Percentiles rank a stretch among this genome's conserved stretches.
These are phyloP conservation scores for Chironomus striatipennis DNA, from an alignment of 1,140 invertebrate genomes.

Conservation along the genomic window DNA sequence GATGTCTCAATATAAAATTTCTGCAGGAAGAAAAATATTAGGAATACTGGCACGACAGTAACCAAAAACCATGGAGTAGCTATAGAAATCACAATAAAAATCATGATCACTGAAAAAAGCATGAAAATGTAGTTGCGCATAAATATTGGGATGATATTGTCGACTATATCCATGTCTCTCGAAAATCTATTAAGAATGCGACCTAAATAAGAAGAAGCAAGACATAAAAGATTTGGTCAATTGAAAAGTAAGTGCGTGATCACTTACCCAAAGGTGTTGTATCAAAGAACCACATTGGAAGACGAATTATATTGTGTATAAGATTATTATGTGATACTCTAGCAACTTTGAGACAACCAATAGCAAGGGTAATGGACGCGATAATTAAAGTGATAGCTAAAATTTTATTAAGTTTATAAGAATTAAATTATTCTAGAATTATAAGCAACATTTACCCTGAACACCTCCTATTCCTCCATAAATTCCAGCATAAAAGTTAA, in stretches of 20 bases:
- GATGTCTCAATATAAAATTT: slow-evolving; percentile 62
- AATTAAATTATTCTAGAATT: neutral
- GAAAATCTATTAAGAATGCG: slow-evolving; percentile 74
- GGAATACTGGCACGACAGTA: slow-evolving; percentile 56
- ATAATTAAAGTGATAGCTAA: neutral
- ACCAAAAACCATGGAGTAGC: slow-evolving; percentile 31
- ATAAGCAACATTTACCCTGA: slow-evolving; percentile 56
- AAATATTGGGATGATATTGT: slow-evolving; percentile 52
- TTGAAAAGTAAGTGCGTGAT: no score
- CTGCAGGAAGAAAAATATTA: slow-evolving; percentile 58
- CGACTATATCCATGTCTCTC: slow-evolving; percentile 60
- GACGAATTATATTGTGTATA: slow-evolving; percentile 53
- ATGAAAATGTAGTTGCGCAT: slow-evolving; percentile 4
- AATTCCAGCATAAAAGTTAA: slow-evolving; percentile 77
- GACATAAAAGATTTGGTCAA: no score
- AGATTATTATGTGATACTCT: slow-evolving; percentile 54
- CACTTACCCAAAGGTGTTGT: slow-evolving; percentile 74
- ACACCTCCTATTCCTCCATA: slow-evolving; percentile 79
- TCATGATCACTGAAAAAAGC: slow-evolving; percentile 35
- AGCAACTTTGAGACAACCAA: slow-evolving; percentile 62
- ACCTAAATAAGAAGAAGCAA: no score
- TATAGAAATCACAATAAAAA: slow-evolving; percentile 10
- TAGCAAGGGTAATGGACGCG: neutral
- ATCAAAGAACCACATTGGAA: slow-evolving; percentile 69
- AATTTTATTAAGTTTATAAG: neutral